Conservation (phyloP, 1,140 invertebrate genomes). For the Nymphalis io region DNA sequence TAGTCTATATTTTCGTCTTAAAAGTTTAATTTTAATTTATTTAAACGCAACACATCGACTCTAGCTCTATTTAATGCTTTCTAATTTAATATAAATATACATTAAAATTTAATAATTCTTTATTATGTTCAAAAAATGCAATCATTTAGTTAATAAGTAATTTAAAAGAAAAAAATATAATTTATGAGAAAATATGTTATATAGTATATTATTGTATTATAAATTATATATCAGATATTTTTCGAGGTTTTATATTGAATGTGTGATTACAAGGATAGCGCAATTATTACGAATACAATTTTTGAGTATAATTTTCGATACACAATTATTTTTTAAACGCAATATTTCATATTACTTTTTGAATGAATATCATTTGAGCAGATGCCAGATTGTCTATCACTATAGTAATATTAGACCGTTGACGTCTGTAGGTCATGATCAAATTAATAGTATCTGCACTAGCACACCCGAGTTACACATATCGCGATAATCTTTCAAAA, state of each 20-base stretch:
- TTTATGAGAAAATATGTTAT: too few relatives aligned
- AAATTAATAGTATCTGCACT: constrained; percentile 22
- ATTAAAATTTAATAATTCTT: too few relatives aligned
- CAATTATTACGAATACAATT: background rate
- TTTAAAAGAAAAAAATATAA: too few relatives aligned
- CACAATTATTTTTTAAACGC: background rate
- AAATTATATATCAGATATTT: too few relatives aligned
- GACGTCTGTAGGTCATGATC: constrained; percentile 66
- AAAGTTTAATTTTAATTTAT: too few relatives aligned
- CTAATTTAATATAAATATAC: too few relatives aligned
- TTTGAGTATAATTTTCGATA: background rate
- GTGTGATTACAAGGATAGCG: background rate
- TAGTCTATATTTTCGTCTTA: too few relatives aligned
- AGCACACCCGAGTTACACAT: background rate
- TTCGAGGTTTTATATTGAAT: constrained; percentile 11
- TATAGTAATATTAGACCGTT: constrained; percentile 52
- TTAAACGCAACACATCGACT: too few relatives aligned
- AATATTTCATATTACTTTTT: constrained; percentile 10
- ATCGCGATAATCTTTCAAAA: background rate
- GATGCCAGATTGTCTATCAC: constrained; percentile 62
- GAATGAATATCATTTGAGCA: constrained; percentile 69
- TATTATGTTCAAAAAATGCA: too few relatives aligned
- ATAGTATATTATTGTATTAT: too few relatives aligned
- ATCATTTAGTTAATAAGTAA: too few relatives aligned
- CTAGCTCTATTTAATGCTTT: too few relatives aligned